Evolutionary conservation across 2,888 invertebrate species (phyloP).

Genomic region (Xanthorhoe designata): DNA sequence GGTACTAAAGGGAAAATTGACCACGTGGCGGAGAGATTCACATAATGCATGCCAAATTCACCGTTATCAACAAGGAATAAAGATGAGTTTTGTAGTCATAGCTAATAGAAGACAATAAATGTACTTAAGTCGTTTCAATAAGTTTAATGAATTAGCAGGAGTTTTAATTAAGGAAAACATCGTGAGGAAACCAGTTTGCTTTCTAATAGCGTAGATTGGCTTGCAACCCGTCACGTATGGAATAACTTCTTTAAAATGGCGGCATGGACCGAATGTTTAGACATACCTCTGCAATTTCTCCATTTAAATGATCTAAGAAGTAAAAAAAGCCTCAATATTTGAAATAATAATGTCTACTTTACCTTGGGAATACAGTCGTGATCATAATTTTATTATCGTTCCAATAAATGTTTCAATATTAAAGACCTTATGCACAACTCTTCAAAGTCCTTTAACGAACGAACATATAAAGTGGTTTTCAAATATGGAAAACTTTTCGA

Average conservation of each 20-base stretch:
- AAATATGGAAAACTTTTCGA: constrained; percentile 40
- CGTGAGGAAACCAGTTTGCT: no score
- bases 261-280: no score
- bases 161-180: no score
- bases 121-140: constrained; percentile 11
- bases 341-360: no score
- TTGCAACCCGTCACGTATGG: no score
- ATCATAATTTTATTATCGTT: neutral
- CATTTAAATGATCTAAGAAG: no score
- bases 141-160: no score
- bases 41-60: constrained; percentile 20
- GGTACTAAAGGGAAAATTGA: constrained; percentile 39
- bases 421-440: constrained; percentile 29
- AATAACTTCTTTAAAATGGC: no score
- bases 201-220: no score
- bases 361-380: no score
- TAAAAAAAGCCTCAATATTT: no score
- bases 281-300: no score
- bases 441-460: constrained; percentile 40
- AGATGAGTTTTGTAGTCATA: constrained; percentile 15
- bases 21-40: constrained; percentile 40
- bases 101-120: constrained; percentile 26
- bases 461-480: constrained; percentile 29
- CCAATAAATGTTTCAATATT: constrained; percentile 23
- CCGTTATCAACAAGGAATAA: constrained; percentile 9